Conservation (phyloP, 2,113 vertebrate species). For the Phylloscopus whistleri region DNA sequence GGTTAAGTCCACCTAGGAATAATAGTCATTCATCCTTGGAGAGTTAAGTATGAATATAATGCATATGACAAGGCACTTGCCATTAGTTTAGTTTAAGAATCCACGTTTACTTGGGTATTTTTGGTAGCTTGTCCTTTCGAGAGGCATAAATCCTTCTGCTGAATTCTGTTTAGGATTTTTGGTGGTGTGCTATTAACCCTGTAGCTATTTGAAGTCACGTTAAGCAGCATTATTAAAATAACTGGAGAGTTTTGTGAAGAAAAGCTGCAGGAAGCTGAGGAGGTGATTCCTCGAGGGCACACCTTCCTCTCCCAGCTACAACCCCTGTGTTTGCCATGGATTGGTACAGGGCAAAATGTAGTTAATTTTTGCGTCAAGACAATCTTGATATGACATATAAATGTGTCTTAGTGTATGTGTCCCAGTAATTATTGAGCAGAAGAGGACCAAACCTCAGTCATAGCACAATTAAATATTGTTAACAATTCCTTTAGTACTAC, state of each 20-base stretch:
- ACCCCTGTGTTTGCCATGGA: not conserved
- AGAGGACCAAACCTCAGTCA: not conserved
- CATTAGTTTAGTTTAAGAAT: not conserved
- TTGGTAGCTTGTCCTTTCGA: not conserved
- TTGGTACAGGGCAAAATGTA: not conserved
- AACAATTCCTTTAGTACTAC: not conserved
- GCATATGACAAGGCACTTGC: not conserved
- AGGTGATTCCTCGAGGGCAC: not conserved
- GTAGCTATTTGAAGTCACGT: accelerated
- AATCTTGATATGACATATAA: not conserved
- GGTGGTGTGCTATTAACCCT: not conserved
- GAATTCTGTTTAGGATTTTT: not conserved
- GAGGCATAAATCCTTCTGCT: not conserved
- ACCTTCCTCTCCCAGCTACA: not conserved
- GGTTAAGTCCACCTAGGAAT: not conserved
- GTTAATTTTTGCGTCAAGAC: not conserved
- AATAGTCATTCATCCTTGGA: not conserved
- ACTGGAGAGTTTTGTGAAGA: not conserved
- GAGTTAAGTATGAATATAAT: not conserved
- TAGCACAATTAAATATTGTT: not conserved
- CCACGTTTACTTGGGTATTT: not conserved
- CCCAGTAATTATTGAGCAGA: not conserved
- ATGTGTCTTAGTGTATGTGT: not conserved
- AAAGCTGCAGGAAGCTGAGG: not conserved
- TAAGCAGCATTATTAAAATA: not conserved